A percentile compares a stretch with the other conserved stretches of the same genome.
Conservation (phyloP, 2,113 vertebrate species). For the Pygoscelis adeliae region DNA sequence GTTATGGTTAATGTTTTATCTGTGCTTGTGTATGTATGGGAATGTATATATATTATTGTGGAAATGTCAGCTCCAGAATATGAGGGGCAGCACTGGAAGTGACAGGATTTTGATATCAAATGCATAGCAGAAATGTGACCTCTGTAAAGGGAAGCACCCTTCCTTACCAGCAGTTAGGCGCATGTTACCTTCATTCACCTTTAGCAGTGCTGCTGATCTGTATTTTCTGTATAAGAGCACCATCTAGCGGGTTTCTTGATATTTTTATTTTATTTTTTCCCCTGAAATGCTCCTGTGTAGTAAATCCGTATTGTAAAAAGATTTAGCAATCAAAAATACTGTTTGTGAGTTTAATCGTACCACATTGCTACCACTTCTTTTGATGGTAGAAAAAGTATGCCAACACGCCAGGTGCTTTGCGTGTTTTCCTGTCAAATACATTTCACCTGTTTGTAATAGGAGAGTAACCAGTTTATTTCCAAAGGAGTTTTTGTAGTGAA, state of each 20-base stretch:
- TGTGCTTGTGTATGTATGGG: not conserved
- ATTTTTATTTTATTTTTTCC: accelerated
- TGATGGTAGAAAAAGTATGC: not conserved
- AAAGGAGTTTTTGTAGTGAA: not conserved
- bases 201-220: not conserved
- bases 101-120: not conserved
- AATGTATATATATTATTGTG: not conserved
- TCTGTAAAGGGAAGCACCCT: not conserved
- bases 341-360: not conserved
- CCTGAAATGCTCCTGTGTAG: not conserved
- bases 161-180: too few species aligned
- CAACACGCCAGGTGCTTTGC: accelerated
- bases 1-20: not conserved
- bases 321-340: not conserved
- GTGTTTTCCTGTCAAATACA: not conserved
- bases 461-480: not conserved
- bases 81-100: not conserved
- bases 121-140: not conserved
- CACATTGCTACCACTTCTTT: not conserved
- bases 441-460: not conserved
- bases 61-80: not conserved
- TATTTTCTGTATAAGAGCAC: not conserved
- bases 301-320: not conserved
- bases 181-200: not conserved
- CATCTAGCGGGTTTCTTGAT: conserved; percentile 21